phyloP scores from a whole-genome alignment of 2,113 vertebrate species.

The Struthio camelus region DNA sequence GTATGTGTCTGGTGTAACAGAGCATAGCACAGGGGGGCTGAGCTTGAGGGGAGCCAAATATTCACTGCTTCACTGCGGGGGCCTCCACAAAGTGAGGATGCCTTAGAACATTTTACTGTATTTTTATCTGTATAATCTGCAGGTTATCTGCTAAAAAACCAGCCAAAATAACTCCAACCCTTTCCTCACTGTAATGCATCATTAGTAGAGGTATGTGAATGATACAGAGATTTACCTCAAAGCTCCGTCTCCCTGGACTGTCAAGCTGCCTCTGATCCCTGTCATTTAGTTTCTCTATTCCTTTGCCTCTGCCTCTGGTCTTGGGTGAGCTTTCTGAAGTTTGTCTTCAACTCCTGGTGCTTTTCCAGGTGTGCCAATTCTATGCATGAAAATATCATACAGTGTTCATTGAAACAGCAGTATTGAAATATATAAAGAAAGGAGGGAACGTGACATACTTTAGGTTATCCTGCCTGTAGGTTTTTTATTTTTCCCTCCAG shows the following conservation, averaged over 20 bases:
- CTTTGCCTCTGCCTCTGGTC: background rate
- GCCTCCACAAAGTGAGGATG: background rate
- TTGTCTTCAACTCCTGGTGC: background rate
- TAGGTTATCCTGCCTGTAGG: background rate
- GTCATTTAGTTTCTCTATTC: background rate
- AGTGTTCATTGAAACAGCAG: background rate
- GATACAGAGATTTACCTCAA: background rate
- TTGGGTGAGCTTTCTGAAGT: background rate
- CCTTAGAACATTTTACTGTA: background rate
- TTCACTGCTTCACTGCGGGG: background rate
- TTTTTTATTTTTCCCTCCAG: background rate
- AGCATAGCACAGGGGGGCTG: background rate
- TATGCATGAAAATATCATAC: rapidly evolving
- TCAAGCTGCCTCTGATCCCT: background rate
- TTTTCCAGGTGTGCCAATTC: background rate
- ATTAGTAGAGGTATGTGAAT: background rate
- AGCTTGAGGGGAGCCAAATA: background rate
- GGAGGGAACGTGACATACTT: rapidly evolving
- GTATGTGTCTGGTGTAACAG: background rate
- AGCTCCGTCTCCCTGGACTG: background rate
- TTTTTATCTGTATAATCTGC: background rate
- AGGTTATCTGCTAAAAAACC: background rate
- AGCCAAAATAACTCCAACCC: background rate
- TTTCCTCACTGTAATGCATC: background rate
- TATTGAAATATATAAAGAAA: background rate